These are phyloP conservation scores for Anthoscopus minutus DNA, from an alignment of 2,113 vertebrate genomes.

Conservation along the genomic window DNA sequence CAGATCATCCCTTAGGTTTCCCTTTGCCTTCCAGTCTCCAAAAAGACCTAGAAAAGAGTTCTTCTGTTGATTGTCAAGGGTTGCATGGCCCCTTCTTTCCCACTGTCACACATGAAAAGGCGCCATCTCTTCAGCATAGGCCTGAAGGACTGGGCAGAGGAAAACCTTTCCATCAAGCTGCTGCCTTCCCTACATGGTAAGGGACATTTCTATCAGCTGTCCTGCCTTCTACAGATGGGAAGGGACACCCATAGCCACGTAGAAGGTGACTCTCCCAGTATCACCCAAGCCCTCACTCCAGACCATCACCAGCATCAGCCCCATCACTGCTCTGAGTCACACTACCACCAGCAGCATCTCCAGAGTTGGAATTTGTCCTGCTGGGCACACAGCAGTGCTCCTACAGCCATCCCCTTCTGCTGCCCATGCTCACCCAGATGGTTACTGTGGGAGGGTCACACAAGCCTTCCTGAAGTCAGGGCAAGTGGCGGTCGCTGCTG, in stretches of 20 bases:
- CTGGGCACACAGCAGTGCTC: neutral
- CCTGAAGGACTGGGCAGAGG: neutral
- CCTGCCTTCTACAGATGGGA: neutral
- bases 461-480: rapidly evolving
- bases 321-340: neutral
- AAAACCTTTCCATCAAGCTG: neutral
- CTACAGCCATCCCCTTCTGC: neutral
- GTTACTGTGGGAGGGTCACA: neutral
- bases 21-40: neutral
- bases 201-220: neutral
- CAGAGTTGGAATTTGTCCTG: rapidly evolving
- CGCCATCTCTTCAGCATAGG: neutral
- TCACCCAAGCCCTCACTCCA: neutral
- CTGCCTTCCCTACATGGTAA: neutral
- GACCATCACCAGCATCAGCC: neutral
- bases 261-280: neutral
- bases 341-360: neutral
- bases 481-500: neutral
- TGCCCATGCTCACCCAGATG: neutral
- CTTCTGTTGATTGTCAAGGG: neutral
- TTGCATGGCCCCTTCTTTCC: neutral
- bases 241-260: rapidly evolving
- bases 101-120: neutral
- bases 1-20: neutral
- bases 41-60: neutral